Evolutionary conservation across 1,140 invertebrate species (phyloP).

Genomic region (Nylanderia fulva): DNA sequence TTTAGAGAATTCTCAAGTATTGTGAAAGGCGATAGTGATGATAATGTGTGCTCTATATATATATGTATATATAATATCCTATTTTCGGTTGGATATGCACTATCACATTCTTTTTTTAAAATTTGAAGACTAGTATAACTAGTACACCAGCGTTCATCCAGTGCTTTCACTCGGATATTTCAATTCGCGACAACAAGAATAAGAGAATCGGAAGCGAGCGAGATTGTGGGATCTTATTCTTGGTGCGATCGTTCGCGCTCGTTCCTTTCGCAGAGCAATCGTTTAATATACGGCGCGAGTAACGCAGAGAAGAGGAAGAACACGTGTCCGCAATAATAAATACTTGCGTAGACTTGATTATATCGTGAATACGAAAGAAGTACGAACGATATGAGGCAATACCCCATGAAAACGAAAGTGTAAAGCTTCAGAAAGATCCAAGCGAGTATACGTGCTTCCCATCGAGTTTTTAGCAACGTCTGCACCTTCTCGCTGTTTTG

Average conservation of each 20-base stretch:
- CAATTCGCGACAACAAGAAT: not conserved
- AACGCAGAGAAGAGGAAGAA: constrained; percentile 88
- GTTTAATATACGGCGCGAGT: constrained; percentile 83
- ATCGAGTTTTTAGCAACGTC: constrained; percentile 81
- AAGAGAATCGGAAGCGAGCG: not conserved
- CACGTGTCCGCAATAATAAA: constrained; percentile 89
- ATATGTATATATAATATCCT: too few species aligned
- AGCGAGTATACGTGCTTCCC: constrained; percentile 78
- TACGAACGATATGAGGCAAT: constrained; percentile 93
- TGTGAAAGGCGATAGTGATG: constrained; percentile 26
- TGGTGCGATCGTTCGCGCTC: constrained; percentile 32
- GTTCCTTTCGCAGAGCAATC: constrained; percentile 72
- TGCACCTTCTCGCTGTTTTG: constrained; percentile 85
- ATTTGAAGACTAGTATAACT: constrained; percentile 23
- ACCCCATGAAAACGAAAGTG: constrained; percentile 94
- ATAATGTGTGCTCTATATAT: not conserved
- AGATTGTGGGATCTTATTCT: constrained; percentile 26
- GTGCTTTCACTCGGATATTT: constrained; percentile 6
- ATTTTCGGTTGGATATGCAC: constrained; percentile 13
- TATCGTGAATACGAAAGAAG: constrained; percentile 90
- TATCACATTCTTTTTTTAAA: constrained; percentile 39
- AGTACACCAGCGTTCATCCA: not conserved
- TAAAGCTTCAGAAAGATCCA: constrained; percentile 91
- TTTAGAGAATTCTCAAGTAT: constrained; percentile 2
- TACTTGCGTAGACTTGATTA: constrained; percentile 87